A percentile compares a stretch with the other conserved stretches of the same genome.
These are phyloP conservation scores for Ylistrum balloti DNA, from an alignment of 1,140 invertebrate genomes.

Conservation along the genomic window DNA sequence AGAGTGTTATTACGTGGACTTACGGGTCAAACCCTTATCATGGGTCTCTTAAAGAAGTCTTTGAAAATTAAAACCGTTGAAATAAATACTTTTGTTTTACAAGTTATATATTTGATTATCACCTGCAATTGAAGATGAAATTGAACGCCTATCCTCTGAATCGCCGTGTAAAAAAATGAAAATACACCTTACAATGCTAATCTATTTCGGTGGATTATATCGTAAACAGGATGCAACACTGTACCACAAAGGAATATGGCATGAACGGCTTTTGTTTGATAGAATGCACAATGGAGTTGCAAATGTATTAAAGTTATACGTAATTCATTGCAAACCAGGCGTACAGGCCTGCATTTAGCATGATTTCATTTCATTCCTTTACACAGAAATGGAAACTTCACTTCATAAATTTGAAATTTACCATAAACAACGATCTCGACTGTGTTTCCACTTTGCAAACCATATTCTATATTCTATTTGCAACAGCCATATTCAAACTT, in stretches of 20 bases:
- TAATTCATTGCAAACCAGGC: background rate
- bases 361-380: background rate
- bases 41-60: no score
- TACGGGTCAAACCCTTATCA: no score
- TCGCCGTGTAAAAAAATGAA: no score
- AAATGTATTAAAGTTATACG: background rate
- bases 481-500: background rate
- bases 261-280: background rate
- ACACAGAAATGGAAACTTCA: background rate
- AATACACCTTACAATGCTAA: no score
- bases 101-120: no score
- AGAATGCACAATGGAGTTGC: background rate
- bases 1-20: no score
- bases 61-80: no score
- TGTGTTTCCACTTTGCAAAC: background rate
- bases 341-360: background rate
- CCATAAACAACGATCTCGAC: background rate
- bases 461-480: background rate
- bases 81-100: no score
- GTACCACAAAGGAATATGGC: background rate
- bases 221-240: background rate
- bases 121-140: no score
- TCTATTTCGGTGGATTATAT: no score
- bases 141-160: no score
- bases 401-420: background rate